These are phyloP conservation scores for Diploscapter pachys DNA, from an alignment of 1,140 invertebrate genomes.

Conservation along the genomic window DNA sequence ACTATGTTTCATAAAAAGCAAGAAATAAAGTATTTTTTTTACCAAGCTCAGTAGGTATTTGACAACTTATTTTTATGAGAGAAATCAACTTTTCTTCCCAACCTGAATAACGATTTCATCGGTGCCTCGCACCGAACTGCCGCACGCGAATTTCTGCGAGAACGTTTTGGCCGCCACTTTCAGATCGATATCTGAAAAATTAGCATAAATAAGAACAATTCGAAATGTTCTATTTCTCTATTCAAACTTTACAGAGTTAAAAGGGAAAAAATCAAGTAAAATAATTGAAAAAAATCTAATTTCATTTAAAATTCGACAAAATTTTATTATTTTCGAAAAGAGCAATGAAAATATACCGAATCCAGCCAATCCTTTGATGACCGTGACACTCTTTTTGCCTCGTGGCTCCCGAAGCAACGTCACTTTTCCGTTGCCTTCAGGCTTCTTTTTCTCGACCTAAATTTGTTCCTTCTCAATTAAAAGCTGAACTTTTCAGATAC, in stretches of 20 bases:
- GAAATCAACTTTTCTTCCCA: conserved; percentile 62
- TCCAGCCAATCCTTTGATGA: conserved; percentile 65
- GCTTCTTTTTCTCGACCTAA: conserved; percentile 16
- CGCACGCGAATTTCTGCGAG: conserved; percentile 94
- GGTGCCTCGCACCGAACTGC: conserved; percentile 93
- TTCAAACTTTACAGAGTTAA: conserved; percentile 38
- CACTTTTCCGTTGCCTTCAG: conserved; percentile 31
- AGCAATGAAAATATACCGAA: conserved; percentile 42
- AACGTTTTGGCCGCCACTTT: conserved; percentile 98
- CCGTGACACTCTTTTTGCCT: conserved; percentile 94
- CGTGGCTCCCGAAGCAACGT: conserved; percentile 73
- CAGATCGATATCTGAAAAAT: conserved; percentile 81
- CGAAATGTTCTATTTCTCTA: neutral
- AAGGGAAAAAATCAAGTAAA: neutral
- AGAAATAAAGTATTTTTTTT: conserved; percentile 68
- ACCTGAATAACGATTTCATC: conserved; percentile 97
- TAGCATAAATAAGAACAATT: conserved; percentile 23
- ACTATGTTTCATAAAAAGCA: neutral
- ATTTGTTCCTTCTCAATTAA: too few species aligned
- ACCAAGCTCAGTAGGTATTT: conserved; percentile 65
- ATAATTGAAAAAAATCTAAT: too few species aligned
- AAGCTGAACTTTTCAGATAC: too few species aligned
- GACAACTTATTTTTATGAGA: too few species aligned
- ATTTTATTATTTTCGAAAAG: conserved; percentile 2
- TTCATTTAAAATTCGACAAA: too few species aligned